Base-by-base conservation (phyloP, 2,113 vertebrate species). In the Cavia porcellus region DNA sequence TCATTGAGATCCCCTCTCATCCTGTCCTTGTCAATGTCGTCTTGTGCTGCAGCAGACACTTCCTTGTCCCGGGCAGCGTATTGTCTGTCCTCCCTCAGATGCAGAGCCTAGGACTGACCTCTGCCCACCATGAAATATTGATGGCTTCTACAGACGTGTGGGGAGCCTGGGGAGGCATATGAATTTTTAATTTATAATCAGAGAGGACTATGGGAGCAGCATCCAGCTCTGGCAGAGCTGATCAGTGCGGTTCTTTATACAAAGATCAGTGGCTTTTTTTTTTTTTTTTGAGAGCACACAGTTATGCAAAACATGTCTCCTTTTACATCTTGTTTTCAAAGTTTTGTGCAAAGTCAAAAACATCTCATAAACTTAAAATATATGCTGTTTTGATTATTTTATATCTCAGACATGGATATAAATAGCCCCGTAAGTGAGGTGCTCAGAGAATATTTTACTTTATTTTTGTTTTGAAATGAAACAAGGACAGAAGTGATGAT, bases 181-280 rank as follows among this genome's bases (percentile, higher is more conserved):
- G 92, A 45, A 59, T 97, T 81, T 95, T 17, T 96, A 59, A 97
- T 77, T 95, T 97, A 90, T 89, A 93, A 96, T 90, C 70, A 96
- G 95, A 95, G 72, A 32, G 9, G 28, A 4, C 3, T 38, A 12
- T 50, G n/a, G 68, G 59, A 28, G 10, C 7, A 72, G 57, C 70
- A 12, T 42, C 82, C 81, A 97, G 1, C 85, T 96, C 96, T 81
- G 90, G 62, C 57, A 97, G 96, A 94, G 96, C 0, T 55, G 30
- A 86, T 92, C 93, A 90, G 38, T 89, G 97, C 62, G n/a, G 4
- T 72, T 86, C 85, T 92, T 89, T 84, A 55, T 74, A 42, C n/a
- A 59, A 89, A 92, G 77, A 87, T 72, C 4, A 70, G 17, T 82
- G 7, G 3, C n/a, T 75, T 88, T 95, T 70, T 52, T 84, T 81